Evolutionary conservation across 2,888 invertebrate genomes (phyloP).

Genomic region (Steinernema scapterisci): DNA sequence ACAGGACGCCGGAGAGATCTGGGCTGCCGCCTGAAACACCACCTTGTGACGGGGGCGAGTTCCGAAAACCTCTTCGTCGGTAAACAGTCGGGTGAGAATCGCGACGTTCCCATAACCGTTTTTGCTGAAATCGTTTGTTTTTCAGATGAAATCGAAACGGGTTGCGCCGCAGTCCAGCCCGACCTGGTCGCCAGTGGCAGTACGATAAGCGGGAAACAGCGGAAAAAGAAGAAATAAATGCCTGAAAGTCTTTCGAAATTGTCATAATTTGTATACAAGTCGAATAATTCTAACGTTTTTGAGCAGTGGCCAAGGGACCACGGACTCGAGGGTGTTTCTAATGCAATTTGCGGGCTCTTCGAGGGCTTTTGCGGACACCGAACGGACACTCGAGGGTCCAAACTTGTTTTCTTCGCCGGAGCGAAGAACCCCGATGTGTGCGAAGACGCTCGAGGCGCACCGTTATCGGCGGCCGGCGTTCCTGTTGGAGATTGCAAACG

Average conservation of each 20-base stretch:
- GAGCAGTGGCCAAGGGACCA: background rate
- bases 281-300: background rate
- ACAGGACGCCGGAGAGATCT: background rate
- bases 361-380: background rate
- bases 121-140: background rate
- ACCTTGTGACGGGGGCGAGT: background rate
- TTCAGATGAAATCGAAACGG: background rate
- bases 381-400: background rate
- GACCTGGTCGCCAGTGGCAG: constrained; percentile 7
- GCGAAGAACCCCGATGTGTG: constrained; percentile 12
- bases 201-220: background rate
- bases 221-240: background rate
- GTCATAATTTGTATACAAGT: background rate
- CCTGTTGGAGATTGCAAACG: background rate
- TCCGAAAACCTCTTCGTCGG: background rate
- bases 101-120: no score
- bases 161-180: background rate
- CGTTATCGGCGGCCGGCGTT: background rate
- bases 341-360: background rate
- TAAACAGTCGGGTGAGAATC: background rate
- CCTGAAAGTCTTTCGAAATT: background rate
- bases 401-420: constrained; percentile 14
- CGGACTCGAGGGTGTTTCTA: background rate
- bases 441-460: background rate
- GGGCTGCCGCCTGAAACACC: constrained; percentile 18